These are phyloP conservation scores for Rhynchotus rufescens DNA, from an alignment of 2,797 vertebrate genomes.

Conservation along the genomic window DNA sequence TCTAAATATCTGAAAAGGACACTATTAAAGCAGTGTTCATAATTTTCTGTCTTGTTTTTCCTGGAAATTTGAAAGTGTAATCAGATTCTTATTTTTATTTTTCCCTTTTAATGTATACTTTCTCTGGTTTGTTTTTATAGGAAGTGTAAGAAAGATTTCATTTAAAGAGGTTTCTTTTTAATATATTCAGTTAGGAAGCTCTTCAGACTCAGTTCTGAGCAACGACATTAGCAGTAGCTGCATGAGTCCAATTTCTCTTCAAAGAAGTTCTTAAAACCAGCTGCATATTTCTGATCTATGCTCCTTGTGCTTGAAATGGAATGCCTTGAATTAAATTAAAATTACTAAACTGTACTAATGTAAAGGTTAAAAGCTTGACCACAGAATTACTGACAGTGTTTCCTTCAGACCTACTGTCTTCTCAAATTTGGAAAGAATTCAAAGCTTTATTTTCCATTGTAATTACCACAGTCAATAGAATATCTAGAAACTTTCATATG, in stretches of 20 bases:
- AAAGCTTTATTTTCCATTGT: not conserved
- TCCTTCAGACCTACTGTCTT: not conserved
- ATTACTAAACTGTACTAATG: not conserved
- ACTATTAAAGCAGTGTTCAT: not conserved
- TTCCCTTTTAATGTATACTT: not conserved
- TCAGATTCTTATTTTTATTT: not conserved
- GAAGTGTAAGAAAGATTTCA: not conserved
- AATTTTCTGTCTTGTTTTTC: not conserved
- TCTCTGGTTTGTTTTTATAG: not conserved
- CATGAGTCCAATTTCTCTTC: not conserved
- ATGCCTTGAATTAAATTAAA: not conserved
- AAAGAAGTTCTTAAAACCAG: not conserved
- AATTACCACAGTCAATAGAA: not conserved
- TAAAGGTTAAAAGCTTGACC: not conserved
- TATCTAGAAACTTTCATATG: not conserved
- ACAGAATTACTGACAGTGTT: not conserved
- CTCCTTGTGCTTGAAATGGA: not conserved
- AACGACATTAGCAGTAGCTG: not conserved
- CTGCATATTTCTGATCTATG: not conserved
- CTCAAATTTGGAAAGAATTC: not conserved
- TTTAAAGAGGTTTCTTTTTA: not conserved
- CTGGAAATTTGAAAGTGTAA: not conserved
- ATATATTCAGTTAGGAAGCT: not conserved
- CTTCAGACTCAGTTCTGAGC: not conserved
- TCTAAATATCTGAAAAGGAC: not conserved